Base-by-base conservation (phyloP, 2,113 vertebrate species). In the Datnioides undecimradiatus region DNA sequence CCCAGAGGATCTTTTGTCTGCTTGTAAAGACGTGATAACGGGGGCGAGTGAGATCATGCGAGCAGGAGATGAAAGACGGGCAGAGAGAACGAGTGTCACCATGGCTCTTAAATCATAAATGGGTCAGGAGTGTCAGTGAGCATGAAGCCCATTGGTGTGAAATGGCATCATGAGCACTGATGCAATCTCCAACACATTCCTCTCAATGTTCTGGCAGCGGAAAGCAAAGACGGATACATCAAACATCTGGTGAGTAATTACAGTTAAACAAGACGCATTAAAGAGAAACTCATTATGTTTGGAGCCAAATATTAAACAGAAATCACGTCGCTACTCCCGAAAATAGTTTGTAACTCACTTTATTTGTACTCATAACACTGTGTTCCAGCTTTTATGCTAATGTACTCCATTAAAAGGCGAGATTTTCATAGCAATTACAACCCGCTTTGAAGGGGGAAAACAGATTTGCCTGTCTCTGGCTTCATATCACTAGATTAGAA, bases 1-100 rank as follows among this genome's bases (percentile, higher is more conserved):
- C 79, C 88, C 85, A 83, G 72, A 57, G 51, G 80, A 85, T 85
- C 89, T 87, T 91, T 93, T 94, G 90, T 94, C 83, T 83, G 85
- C 58, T 77, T 70, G 79, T 90, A 87, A 93, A 88, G 86, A 71
- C 41, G 67, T 52, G 84, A 88, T 87, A 89, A 83, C 78, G 79
- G 78, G 71, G 83, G 54, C 51, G 66, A 71, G 85, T 64, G 83
- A 80, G 85, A 86, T 86, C 76, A 83, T 74, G 86, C 29, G 55
- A 84, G 64, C 17, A 49, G 34, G 33, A 80, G 79, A 86, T 85
- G 77, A 85, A 87, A 86, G 85, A 85, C 79, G n/a, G 75, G 64
- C 51, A 71, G 73, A 82, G 23, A 76, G 79, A 73, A 79, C 40
- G 36, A 76, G 86, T 80, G 80, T 83, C 80, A 75, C 70, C 54